These are phyloP conservation scores for Muscicapa striata DNA, from an alignment of 2,797 vertebrate species.

Conservation along the genomic window DNA sequence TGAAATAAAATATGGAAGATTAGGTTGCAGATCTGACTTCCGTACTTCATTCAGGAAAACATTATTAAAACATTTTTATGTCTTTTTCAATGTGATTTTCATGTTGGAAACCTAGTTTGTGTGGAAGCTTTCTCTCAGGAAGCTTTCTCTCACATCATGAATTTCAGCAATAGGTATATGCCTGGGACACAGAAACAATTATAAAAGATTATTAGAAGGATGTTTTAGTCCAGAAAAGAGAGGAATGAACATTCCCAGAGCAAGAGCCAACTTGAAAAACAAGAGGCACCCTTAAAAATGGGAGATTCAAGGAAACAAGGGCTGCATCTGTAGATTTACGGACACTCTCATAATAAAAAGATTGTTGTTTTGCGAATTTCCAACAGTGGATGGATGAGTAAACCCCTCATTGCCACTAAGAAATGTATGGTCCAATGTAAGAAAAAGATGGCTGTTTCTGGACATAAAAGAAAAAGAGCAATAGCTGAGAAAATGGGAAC, in stretches of 20 bases:
- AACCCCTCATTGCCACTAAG: neutral
- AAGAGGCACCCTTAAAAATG: neutral
- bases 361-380: neutral
- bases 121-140: neutral
- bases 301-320: neutral
- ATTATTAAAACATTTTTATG: neutral
- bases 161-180: neutral
- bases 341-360: neutral
- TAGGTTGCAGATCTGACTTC: neutral
- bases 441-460: neutral
- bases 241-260: neutral
- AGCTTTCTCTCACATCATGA: neutral
- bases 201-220: neutral
- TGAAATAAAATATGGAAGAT: neutral
- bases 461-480: neutral
- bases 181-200: neutral
- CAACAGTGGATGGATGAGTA: neutral
- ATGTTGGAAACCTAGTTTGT: neutral
- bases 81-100: neutral
- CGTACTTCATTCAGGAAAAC: neutral
- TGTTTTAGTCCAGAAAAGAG: neutral
- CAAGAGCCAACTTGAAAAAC: neutral
- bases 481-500: neutral
- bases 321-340: fast-evolving
- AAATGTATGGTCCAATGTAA: neutral